Conservation (phyloP, 2,888 invertebrate genomes). For the Taenaris catops region DNA sequence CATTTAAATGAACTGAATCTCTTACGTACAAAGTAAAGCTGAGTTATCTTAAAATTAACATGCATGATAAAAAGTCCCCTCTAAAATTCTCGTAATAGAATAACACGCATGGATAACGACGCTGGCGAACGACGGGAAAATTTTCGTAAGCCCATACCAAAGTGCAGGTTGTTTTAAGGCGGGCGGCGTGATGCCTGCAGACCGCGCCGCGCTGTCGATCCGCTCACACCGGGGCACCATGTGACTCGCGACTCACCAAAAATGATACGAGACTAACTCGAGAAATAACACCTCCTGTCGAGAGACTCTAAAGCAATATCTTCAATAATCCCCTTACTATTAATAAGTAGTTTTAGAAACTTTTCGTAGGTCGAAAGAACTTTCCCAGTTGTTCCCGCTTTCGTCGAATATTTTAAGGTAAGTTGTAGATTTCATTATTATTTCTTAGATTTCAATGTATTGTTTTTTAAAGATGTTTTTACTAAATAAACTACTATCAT, state of each 20-base stretch:
- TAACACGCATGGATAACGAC: neutral
- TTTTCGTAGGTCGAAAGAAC: conserved; percentile 12
- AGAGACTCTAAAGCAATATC: conserved; percentile 37
- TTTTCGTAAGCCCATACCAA: conserved; percentile 9
- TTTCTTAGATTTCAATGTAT: too few species aligned
- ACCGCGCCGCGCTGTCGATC: conserved; percentile 49
- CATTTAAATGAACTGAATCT: too few species aligned
- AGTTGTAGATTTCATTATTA: too few species aligned
- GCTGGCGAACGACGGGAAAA: conserved; percentile 1
- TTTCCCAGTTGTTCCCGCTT: conserved; percentile 31
- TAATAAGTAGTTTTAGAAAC: conserved; percentile 26
- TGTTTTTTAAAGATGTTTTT: too few species aligned
- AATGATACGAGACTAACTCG: conserved; percentile 26
- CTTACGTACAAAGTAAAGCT: too few species aligned
- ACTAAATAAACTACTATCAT: too few species aligned
- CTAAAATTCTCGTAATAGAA: neutral
- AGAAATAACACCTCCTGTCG: conserved; percentile 28
- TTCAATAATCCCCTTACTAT: conserved; percentile 11
- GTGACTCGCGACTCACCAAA: conserved; percentile 30
- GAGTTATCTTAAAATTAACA: too few species aligned
- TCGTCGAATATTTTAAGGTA: conserved; percentile 39
- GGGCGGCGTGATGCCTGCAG: conserved; percentile 44
- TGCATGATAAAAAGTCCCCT: too few species aligned
- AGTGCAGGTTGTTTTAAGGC: conserved; percentile 27
- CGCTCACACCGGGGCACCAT: conserved; percentile 37